Evolutionary conservation across 2,113 vertebrate species (phyloP).

Genomic region (Empidonax alnorum): DNA sequence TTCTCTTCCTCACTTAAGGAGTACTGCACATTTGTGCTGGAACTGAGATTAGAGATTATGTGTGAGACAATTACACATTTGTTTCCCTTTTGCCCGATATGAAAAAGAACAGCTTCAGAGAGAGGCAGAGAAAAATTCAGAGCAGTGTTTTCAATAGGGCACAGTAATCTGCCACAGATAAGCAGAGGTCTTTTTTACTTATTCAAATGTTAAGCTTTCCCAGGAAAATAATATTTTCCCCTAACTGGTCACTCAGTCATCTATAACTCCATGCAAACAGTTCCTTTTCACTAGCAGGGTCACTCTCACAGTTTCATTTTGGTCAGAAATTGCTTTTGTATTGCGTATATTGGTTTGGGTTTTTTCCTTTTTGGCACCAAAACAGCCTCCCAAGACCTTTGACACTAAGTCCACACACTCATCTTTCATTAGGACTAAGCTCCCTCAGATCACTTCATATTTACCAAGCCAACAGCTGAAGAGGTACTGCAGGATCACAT

Average conservation of each 20-base stretch:
- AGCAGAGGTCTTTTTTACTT: conserved; percentile 7
- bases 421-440: background rate
- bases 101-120: conserved; percentile 30
- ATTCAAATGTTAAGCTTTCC: conserved; percentile 62
- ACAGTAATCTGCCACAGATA: conserved; percentile 15
- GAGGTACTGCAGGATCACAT: background rate
- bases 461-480: background rate
- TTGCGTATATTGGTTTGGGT: background rate
- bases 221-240: conserved; percentile 47
- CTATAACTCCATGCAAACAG: background rate
- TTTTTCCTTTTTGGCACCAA: conserved; percentile 12
- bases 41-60: conserved; percentile 2
- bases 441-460: background rate
- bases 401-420: background rate
- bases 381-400: conserved; percentile 10
- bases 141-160: background rate
- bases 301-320: conserved; percentile 7
- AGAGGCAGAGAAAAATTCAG: conserved; percentile 25
- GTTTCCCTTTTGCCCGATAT: conserved; percentile 1
- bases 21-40: background rate
- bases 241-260: background rate
- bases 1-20: conserved; percentile 3
- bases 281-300: background rate
- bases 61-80: conserved; percentile 29
- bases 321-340: background rate